Conservation (phyloP, 2,113 vertebrate species). For the Elgaria multicarinata region DNA sequence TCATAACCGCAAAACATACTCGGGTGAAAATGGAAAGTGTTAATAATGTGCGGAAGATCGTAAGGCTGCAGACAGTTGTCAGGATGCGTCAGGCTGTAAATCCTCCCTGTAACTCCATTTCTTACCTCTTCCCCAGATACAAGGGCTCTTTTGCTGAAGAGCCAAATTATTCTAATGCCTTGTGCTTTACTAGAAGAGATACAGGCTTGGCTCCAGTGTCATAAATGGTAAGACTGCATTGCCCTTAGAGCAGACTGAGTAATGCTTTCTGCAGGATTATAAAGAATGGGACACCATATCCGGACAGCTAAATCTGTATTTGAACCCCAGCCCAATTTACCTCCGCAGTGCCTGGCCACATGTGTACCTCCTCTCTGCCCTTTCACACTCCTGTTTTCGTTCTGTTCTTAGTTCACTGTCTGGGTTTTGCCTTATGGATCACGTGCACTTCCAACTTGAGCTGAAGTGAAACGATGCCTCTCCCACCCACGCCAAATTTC, state of each 20-base stretch:
- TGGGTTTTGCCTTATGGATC: background rate
- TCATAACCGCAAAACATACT: slow-evolving; percentile 53
- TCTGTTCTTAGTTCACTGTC: too few relatives aligned
- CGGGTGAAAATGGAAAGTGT: slow-evolving; percentile 40
- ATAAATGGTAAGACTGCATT: background rate
- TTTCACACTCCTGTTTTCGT: background rate
- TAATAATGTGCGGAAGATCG: slow-evolving; percentile 40
- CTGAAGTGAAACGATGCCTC: background rate
- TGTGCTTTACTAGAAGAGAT: background rate
- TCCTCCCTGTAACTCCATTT: background rate
- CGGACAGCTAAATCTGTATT: background rate
- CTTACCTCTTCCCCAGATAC: slow-evolving; percentile 42
- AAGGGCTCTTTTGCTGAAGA: background rate
- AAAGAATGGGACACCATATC: background rate
- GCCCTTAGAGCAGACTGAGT: background rate
- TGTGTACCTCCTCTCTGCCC: background rate
- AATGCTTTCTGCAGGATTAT: background rate
- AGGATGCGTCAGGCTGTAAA: slow-evolving; percentile 45
- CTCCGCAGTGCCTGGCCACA: background rate
- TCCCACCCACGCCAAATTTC: background rate
- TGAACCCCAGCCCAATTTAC: background rate
- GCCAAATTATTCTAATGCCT: slow-evolving; percentile 16
- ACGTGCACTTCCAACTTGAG: background rate
- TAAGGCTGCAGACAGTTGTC: slow-evolving; percentile 36
- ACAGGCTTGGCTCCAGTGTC: background rate